These are phyloP conservation scores for Crossaster papposus DNA, from an alignment of 53 echinoderm and acorn worm genomes.

Conservation along the genomic window DNA sequence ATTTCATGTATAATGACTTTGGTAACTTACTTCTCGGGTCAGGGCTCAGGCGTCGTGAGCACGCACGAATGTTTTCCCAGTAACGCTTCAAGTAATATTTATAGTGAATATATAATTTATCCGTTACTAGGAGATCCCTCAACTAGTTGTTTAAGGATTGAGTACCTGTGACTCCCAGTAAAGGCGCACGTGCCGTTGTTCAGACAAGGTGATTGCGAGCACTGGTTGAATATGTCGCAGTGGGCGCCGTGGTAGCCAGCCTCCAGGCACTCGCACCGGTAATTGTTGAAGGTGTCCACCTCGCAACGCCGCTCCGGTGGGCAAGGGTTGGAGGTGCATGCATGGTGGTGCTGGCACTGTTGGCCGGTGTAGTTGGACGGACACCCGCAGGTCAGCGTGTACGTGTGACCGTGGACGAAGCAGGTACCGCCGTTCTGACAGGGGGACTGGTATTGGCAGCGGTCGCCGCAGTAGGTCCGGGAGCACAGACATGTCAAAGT, in stretches of 20 bases:
- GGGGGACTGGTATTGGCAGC: conserved; percentile 63
- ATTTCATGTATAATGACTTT: too few species aligned
- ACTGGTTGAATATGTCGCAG: conserved; percentile 70
- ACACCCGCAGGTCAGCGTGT: conserved; percentile 59
- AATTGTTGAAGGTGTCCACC: conserved; percentile 49
- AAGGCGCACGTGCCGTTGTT: conserved; percentile 70
- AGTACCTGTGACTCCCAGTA: conserved; percentile 29
- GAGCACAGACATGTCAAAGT: conserved; percentile 53
- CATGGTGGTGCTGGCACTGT: conserved; percentile 62
- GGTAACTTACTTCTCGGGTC: too few species aligned
- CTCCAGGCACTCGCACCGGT: conserved; percentile 62
- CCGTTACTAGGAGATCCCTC: too few species aligned
- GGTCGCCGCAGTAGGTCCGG: conserved; percentile 55
- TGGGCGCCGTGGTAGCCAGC: conserved; percentile 64
- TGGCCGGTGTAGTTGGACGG: conserved; percentile 62
- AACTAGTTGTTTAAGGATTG: not conserved
- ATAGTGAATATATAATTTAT: too few species aligned
- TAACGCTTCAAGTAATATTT: too few species aligned
- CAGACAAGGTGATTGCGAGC: conserved; percentile 69
- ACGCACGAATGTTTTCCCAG: too few species aligned
- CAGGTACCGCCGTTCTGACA: conserved; percentile 76
- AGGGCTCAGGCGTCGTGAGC: too few species aligned
- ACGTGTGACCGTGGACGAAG: not conserved
- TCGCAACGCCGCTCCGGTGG: conserved; percentile 53
- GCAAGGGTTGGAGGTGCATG: conserved; percentile 68